Conservation (phyloP, 2,888 invertebrate genomes). For the Meandrusa payeni region DNA sequence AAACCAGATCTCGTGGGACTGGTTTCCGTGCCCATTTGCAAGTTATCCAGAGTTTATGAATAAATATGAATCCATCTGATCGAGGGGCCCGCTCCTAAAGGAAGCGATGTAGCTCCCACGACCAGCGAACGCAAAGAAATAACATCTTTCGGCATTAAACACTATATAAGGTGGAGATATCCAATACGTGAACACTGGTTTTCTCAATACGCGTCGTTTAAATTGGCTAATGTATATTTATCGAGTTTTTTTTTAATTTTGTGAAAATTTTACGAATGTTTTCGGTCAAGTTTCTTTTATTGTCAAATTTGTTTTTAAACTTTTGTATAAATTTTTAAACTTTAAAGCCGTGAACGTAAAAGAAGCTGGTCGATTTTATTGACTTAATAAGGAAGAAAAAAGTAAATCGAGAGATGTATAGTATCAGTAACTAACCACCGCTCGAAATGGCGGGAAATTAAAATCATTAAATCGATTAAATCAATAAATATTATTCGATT, state of each 20-base stretch:
- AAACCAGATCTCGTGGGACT: slow-evolving; percentile 38
- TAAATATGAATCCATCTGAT: slow-evolving; percentile 24
- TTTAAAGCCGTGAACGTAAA: too few relatives aligned
- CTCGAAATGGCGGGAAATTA: too few relatives aligned
- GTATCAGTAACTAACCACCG: too few relatives aligned
- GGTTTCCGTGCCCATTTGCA: slow-evolving; percentile 39
- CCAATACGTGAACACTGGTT: slow-evolving; percentile 20
- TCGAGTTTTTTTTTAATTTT: slow-evolving; percentile 17
- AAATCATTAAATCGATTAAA: too few relatives aligned
- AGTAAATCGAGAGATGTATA: too few relatives aligned
- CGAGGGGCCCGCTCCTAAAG: slow-evolving; percentile 21
- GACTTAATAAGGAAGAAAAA: too few relatives aligned
- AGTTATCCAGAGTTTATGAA: slow-evolving; percentile 33
- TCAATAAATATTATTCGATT: too few relatives aligned
- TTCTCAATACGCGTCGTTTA: slow-evolving; percentile 21
- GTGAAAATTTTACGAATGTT: slow-evolving; percentile 13
- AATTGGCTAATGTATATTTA: slow-evolving; percentile 34
- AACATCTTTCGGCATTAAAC: slow-evolving; percentile 23
- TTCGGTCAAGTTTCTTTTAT: neutral
- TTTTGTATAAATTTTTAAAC: slow-evolving; percentile 2
- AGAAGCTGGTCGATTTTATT: too few relatives aligned
- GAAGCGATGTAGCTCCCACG: slow-evolving; percentile 23
- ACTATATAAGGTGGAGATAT: slow-evolving; percentile 18
- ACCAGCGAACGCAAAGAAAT: slow-evolving; percentile 19
- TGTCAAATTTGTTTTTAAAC: slow-evolving; percentile 8